Conservation (phyloP, 1,140 invertebrate species). For the Calephelis nemesis region DNA sequence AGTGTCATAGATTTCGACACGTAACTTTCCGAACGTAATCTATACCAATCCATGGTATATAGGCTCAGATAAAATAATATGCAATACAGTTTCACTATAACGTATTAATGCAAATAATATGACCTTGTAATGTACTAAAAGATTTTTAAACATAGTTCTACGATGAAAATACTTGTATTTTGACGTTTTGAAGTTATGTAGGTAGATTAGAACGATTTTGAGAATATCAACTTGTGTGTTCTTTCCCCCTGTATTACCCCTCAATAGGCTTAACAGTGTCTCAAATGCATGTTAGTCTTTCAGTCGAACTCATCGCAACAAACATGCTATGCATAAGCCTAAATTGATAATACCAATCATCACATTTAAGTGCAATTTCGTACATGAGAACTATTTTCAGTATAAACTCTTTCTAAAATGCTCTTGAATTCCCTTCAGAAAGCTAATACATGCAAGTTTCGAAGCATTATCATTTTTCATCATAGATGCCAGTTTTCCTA, state of each 20-base stretch:
- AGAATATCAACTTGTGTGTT: slow-evolving; percentile 4
- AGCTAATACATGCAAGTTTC: slow-evolving; percentile 1
- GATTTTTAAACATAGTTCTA: not conserved
- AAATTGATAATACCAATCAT: not conserved
- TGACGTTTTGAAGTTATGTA: not conserved
- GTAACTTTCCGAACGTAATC: no score
- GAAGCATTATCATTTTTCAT: not conserved
- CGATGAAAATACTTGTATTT: not conserved
- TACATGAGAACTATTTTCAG: not conserved
- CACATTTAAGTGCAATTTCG: not conserved
- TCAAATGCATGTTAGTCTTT: slow-evolving; percentile 4
- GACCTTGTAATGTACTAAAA: not conserved
- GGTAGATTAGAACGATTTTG: slow-evolving; percentile 11
- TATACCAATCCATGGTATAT: no score
- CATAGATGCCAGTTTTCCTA: slow-evolving; percentile 4
- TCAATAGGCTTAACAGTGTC: not conserved
- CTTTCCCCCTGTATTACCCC: slow-evolving; percentile 2
- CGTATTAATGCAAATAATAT: not conserved
- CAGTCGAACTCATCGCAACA: not conserved
- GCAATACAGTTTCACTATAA: not conserved
- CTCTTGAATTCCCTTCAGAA: not conserved
- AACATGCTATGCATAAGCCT: slow-evolving; percentile 1
- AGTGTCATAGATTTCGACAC: no score
- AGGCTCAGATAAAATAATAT: no score
- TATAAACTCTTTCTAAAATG: not conserved